phyloP scores from a whole-genome alignment of 2,888 invertebrate species.

The Platycheirus albimanus region DNA sequence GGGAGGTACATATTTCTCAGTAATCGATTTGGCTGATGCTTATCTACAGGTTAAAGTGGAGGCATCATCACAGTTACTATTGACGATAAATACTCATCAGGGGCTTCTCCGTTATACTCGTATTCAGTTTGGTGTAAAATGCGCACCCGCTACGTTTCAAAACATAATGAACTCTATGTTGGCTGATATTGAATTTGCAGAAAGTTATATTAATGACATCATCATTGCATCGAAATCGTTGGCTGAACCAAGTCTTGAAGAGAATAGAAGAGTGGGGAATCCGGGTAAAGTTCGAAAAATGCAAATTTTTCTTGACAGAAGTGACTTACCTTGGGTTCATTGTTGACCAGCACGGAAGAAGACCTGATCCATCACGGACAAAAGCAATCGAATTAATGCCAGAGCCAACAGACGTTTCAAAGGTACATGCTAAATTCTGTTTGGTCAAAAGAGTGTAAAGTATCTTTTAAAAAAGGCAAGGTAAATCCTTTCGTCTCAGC shows the following conservation, averaged over 20 bases:
- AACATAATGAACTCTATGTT: too few relatives aligned
- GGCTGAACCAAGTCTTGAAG: constrained; percentile 25
- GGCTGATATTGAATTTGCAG: too few relatives aligned
- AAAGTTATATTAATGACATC: constrained; percentile 40
- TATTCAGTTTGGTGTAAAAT: constrained; percentile 70
- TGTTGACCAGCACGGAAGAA: constrained; percentile 21
- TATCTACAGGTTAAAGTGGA: too few relatives aligned
- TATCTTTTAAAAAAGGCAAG: constrained; percentile 24
- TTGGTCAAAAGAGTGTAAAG: constrained; percentile 26
- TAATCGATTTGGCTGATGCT: constrained; percentile 72
- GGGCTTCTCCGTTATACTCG: constrained; percentile 62
- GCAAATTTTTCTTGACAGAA: constrained; percentile 50
- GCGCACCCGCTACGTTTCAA: too few relatives aligned
- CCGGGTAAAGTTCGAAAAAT: constrained; percentile 34
- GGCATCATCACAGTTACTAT: too few relatives aligned
- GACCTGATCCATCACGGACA: constrained; percentile 22
- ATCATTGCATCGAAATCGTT: constrained; percentile 17
- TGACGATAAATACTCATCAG: too few relatives aligned
- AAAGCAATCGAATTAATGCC: constrained; percentile 58
- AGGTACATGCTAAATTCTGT: constrained; percentile 10
- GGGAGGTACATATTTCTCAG: constrained; percentile 54
- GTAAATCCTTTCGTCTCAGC: constrained; percentile 8
- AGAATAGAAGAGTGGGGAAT: constrained; percentile 41
- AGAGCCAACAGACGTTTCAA: constrained; percentile 47
- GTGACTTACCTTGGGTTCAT: constrained; percentile 29